Evolutionary conservation across 2,888 invertebrate genomes (phyloP).

Genomic region (Ennomos erosarius): DNA sequence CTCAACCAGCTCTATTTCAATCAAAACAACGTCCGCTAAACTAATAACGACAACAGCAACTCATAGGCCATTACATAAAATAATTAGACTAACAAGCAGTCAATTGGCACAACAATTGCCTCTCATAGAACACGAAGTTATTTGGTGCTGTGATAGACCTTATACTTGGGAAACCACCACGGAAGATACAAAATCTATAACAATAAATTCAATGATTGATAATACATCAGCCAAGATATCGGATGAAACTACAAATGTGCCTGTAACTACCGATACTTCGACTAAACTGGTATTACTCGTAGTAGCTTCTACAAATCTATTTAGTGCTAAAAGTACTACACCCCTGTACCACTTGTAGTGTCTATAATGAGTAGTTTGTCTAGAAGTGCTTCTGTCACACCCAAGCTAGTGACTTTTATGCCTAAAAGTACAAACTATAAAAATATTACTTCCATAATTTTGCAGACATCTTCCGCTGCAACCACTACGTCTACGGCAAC

Average conservation of each 20-base stretch:
- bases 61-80: not conserved
- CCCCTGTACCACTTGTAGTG: not conserved
- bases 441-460: slow-evolving; percentile 2
- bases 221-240: not conserved
- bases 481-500: slow-evolving; percentile 3
- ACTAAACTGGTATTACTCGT: slow-evolving; percentile 5
- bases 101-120: not conserved
- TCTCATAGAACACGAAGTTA: slow-evolving; percentile 10
- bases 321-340: not conserved
- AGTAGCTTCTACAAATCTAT: not conserved
- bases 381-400: not conserved
- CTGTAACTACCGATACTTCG: not conserved
- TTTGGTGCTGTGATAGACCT: slow-evolving; percentile 44
- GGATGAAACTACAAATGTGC: not conserved
- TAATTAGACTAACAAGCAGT: too few relatives aligned
- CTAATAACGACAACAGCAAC: not conserved
- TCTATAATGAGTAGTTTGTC: not conserved
- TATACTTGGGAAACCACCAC: slow-evolving; percentile 43
- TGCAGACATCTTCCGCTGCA: not conserved
- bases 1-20: slow-evolving; percentile 2
- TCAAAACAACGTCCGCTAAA: slow-evolving; percentile 5
- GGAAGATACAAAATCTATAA: slow-evolving; percentile 6
- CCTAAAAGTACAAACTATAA: not conserved
- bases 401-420: slow-evolving; percentile 2
- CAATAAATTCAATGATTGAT: not conserved